Conservation (phyloP, 37 sponge, comb jelly and placozoan genomes). For the Geodia barretti region DNA sequence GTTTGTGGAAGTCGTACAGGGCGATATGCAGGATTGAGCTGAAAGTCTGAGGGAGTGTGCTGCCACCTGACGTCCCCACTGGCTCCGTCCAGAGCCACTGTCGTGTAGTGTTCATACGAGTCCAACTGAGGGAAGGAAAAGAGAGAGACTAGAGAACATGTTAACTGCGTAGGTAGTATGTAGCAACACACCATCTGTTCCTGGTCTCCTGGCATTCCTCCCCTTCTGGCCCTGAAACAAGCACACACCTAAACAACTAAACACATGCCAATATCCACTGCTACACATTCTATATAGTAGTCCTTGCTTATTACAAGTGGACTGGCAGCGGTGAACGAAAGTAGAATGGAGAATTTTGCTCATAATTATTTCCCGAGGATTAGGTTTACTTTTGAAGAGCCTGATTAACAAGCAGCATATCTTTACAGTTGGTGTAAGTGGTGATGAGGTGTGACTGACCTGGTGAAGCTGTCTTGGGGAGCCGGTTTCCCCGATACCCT, state of each 20-base stretch:
- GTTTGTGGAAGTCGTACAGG: slow-evolving; percentile 14
- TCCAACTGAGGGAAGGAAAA: slow-evolving; percentile 6
- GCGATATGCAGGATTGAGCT: slow-evolving; percentile 1
- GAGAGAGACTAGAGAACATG: neutral
- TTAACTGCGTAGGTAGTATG: neutral
- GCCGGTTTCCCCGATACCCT: slow-evolving; percentile 20
- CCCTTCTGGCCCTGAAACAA: slow-evolving; percentile 43
- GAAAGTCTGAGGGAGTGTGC: slow-evolving; percentile 68
- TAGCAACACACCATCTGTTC: neutral
- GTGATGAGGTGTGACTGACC: too few relatives aligned
- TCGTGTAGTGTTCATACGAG: slow-evolving; percentile 25
- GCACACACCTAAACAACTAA: neutral
- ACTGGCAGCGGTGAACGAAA: too few relatives aligned
- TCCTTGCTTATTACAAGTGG: too few relatives aligned
- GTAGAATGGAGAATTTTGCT: too few relatives aligned
- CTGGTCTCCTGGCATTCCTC: neutral
- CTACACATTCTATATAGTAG: too few relatives aligned
- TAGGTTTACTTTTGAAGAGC: too few relatives aligned
- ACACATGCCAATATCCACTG: neutral
- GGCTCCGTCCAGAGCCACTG: slow-evolving; percentile 59
- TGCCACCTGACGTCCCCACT: slow-evolving; percentile 68
- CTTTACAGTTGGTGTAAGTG: too few relatives aligned
- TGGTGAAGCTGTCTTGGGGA: slow-evolving; percentile 33
- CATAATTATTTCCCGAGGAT: too few relatives aligned
- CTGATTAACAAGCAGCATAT: neutral